phyloP scores from a whole-genome alignment of 2,113 vertebrate genomes.

The Phasianus colchicus region DNA sequence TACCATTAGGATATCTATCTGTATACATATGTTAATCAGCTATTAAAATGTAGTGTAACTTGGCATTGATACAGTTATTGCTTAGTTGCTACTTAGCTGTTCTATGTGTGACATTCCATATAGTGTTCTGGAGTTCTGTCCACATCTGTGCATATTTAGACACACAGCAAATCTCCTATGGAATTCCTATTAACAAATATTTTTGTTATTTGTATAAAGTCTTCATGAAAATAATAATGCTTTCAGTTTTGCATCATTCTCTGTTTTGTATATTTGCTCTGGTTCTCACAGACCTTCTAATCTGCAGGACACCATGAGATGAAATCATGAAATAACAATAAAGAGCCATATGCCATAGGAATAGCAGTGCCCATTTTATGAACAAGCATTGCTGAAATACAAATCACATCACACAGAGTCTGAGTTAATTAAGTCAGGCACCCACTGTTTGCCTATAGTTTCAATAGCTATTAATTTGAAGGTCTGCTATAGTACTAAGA shows the following conservation, averaged over 20 bases:
- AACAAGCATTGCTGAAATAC: neutral
- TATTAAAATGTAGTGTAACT: neutral
- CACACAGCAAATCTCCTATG: neutral
- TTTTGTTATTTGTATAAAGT: neutral
- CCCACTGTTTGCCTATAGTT: constrained; percentile 54
- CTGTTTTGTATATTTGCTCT: neutral
- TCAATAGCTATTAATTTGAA: constrained; percentile 35
- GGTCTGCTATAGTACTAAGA: neutral
- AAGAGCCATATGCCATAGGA: constrained; percentile 7
- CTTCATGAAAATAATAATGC: neutral
- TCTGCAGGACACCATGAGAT: neutral
- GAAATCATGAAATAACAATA: neutral
- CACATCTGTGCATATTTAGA: neutral
- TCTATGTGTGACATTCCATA: neutral
- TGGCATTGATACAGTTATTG: neutral
- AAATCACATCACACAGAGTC: constrained; percentile 30
- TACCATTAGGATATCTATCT: neutral
- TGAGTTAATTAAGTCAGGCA: constrained; percentile 61
- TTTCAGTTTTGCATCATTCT: neutral
- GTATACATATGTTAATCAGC: neutral
- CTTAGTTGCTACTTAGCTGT: neutral
- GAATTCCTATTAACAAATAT: neutral
- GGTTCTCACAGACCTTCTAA: neutral
- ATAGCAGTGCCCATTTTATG: constrained; percentile 6
- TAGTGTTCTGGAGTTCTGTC: neutral